Conservation (phyloP, 2,113 vertebrate species). For the Nyctereutes procyonoides region DNA sequence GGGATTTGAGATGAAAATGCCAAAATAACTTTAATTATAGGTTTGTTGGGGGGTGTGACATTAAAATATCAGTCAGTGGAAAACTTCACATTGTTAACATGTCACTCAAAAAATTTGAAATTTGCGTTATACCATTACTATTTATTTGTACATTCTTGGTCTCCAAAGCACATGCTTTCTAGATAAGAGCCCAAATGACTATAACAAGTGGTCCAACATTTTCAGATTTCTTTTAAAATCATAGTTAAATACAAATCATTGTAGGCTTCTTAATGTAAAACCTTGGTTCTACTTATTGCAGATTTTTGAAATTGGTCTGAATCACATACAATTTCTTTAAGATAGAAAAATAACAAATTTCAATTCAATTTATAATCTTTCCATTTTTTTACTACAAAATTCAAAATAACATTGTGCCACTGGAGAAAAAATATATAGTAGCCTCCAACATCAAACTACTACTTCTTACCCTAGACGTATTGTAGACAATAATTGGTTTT, state of each 20-base stretch:
- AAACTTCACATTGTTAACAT: slow-evolving; percentile 79
- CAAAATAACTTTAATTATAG: slow-evolving; percentile 83
- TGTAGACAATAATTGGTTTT: slow-evolving; percentile 65
- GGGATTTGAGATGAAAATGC: slow-evolving; percentile 79
- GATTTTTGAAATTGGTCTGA: slow-evolving; percentile 44
- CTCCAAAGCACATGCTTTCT: slow-evolving; percentile 50
- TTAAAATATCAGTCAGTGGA: slow-evolving; percentile 81
- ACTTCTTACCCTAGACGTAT: slow-evolving; percentile 54
- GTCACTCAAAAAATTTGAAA: slow-evolving; percentile 78
- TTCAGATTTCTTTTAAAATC: slow-evolving; percentile 60
- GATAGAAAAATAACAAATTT: slow-evolving; percentile 24
- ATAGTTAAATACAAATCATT: slow-evolving; percentile 60
- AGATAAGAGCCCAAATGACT: slow-evolving; percentile 40
- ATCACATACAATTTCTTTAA: slow-evolving; percentile 25
- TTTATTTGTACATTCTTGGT: slow-evolving; percentile 79
- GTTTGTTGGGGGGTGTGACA: slow-evolving; percentile 74
- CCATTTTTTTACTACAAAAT: slow-evolving; percentile 11
- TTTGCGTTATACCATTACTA: slow-evolving; percentile 78
- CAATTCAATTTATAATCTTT: not conserved
- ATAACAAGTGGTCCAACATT: slow-evolving; percentile 31
- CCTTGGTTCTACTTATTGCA: not conserved
- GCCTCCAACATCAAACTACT: slow-evolving; percentile 18
- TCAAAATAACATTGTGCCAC: slow-evolving; percentile 15
- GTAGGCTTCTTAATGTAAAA: slow-evolving; percentile 19
- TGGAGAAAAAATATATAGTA: not conserved